phyloP scores from a whole-genome alignment of 1,140 invertebrate genomes.

The Drosophila varians region DNA sequence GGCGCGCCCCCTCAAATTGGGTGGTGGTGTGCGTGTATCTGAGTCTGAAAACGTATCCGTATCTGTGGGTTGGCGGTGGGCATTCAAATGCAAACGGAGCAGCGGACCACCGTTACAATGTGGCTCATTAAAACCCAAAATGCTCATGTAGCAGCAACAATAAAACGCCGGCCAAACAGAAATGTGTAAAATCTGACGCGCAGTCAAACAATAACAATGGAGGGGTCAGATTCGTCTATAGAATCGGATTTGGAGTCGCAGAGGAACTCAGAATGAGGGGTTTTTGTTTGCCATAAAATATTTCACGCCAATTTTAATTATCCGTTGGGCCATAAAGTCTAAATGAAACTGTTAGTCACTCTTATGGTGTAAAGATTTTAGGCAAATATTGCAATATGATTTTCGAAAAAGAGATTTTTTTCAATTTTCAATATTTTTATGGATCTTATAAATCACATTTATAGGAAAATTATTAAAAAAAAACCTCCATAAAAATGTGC shows the following conservation, averaged over 20 bases:
- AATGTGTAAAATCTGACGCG: slow-evolving; percentile 71
- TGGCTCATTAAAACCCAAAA: slow-evolving; percentile 67
- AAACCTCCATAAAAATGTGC: background rate
- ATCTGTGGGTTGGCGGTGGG: slow-evolving; percentile 23
- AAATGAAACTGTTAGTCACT: slow-evolving; percentile 46
- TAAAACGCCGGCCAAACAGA: slow-evolving; percentile 51
- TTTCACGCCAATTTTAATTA: slow-evolving; percentile 71
- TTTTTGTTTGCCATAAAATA: slow-evolving; percentile 66
- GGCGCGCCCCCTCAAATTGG: slow-evolving; percentile 62
- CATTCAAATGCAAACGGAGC: slow-evolving; percentile 78
- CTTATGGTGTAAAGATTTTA: background rate
- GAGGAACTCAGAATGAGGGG: slow-evolving; percentile 27
- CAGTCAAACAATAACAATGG: slow-evolving; percentile 61
- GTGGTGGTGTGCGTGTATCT: slow-evolving; percentile 8
- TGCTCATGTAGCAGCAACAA: slow-evolving; percentile 49
- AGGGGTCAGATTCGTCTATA: slow-evolving; percentile 26
- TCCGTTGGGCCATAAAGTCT: background rate
- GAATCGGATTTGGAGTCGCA: slow-evolving; percentile 26
- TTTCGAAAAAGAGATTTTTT: too few relatives aligned
- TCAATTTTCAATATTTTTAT: too few relatives aligned
- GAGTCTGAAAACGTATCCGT: slow-evolving; percentile 8
- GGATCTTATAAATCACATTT: too few relatives aligned
- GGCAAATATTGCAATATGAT: too few relatives aligned
- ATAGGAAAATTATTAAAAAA: slow-evolving; percentile 9
- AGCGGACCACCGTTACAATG: slow-evolving; percentile 75